Evolutionary conservation across 2,113 vertebrate species (phyloP).

Genomic region (Oncorhynchus masou): DNA sequence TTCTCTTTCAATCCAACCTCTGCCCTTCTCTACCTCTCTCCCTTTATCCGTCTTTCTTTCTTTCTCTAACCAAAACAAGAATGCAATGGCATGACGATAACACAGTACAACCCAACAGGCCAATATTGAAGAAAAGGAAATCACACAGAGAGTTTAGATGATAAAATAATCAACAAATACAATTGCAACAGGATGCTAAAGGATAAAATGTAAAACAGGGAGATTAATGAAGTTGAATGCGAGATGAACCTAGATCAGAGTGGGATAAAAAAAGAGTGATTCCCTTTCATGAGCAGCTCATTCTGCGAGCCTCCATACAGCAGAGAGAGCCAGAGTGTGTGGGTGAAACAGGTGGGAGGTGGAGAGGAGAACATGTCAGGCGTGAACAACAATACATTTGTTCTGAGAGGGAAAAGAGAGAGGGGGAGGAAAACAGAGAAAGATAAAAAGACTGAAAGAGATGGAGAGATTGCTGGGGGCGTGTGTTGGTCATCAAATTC

Average conservation of each 20-base stretch:
- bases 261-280: conserved; percentile 56
- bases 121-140: too few species aligned
- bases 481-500: too few species aligned
- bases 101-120: too few species aligned
- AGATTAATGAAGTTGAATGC: conserved; percentile 24
- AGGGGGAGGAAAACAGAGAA: background rate
- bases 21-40: too few species aligned
- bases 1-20: too few species aligned
- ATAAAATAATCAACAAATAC: too few species aligned
- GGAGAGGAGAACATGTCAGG: conserved; percentile 42
- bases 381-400: conserved; percentile 63
- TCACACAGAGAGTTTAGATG: too few species aligned
- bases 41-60: too few species aligned
- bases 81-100: too few species aligned
- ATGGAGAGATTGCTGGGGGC: background rate
- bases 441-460: conserved; percentile 4
- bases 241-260: conserved; percentile 41
- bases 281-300: conserved; percentile 53
- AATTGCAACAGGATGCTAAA: too few species aligned
- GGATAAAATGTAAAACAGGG: conserved; percentile 3
- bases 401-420: conserved; percentile 31
- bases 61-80: too few species aligned
- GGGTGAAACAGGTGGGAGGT: conserved; percentile 68
- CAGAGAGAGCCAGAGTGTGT: conserved; percentile 52
- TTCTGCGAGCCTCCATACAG: conserved; percentile 45